Base-by-base conservation (phyloP, 2,888 invertebrate species). In the Dryococelus australis region DNA sequence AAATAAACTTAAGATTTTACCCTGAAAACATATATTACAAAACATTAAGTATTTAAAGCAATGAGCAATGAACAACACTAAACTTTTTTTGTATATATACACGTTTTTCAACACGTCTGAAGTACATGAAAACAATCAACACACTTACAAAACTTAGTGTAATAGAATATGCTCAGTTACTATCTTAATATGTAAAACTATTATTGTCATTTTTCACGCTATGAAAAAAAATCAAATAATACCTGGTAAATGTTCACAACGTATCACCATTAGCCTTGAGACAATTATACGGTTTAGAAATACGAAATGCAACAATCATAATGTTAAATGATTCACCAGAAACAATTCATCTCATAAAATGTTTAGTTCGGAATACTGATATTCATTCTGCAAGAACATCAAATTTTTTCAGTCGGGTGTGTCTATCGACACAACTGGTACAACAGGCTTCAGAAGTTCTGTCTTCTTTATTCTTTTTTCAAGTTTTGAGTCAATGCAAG, bases 361-460 rank as follows among this genome's bases (percentile, higher is more conserved):
- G 65, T 65, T 24, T n/a, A 24, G 65, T 65, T 51, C 65, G 24
- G n/a, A 65, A 65, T 65, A 65, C n/a, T 65, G 65, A 83, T 83
- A 28, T 35, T 83, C 35, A 27, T 1, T 1, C 4, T 85, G 47
- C 51, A 26, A 26, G 16, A 43, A 47, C 47, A 16, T 16, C 1
- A 80, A 28, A 85, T 26, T 35, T 35, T 89, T 87, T 96, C 95
- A 98, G 94, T 98, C 98, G 78, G 98, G 98, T 94, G 97, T 96
- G 92, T 98, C 98, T 93, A 98, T 97, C 90, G 97, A 96, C 87
- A 97, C 95, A 90, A 97, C 96, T 91, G 98, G 98, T 93, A 97
- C 96, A 89, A 98, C 97, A 88, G 97, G 97, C 92, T 97, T 97
- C 92, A 96, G 93, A 88, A 95, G 93, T 92, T 97, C 97, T 90